These are phyloP conservation scores for Capreolus pygargus DNA, from an alignment of 2,113 vertebrate species.

Conservation along the genomic window DNA sequence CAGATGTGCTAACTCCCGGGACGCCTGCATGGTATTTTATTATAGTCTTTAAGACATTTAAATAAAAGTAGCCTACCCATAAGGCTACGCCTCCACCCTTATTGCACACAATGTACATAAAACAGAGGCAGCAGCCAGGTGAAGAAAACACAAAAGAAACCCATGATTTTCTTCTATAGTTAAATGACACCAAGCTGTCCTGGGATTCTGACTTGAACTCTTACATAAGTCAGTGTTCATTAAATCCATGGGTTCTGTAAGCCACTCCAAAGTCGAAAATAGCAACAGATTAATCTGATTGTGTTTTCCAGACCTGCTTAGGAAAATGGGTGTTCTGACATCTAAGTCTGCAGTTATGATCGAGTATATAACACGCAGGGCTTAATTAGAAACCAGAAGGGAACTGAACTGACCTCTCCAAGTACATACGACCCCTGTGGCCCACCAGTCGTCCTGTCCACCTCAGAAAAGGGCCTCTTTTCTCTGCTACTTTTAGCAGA, in stretches of 20 bases:
- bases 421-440: background rate
- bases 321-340: background rate
- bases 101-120: background rate
- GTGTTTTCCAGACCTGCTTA: background rate
- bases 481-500: background rate
- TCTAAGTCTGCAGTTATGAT: background rate
- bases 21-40: background rate
- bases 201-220: constrained; percentile 16
- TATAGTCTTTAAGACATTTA: background rate
- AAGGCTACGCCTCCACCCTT: background rate
- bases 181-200: constrained; percentile 3
- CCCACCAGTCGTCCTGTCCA: background rate
- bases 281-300: background rate
- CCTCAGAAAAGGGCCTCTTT: background rate
- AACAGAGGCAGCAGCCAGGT: background rate
- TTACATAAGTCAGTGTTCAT: background rate
- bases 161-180: background rate
- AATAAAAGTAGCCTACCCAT: background rate
- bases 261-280: constrained; percentile 9
- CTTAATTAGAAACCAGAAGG: background rate
- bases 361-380: background rate
- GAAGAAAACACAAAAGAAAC: background rate
- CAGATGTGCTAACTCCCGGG: background rate
- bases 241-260: background rate
- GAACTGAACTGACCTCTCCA: background rate